phyloP scores from a whole-genome alignment of 2,888 invertebrate species.

The Odontocerum albicorne region DNA sequence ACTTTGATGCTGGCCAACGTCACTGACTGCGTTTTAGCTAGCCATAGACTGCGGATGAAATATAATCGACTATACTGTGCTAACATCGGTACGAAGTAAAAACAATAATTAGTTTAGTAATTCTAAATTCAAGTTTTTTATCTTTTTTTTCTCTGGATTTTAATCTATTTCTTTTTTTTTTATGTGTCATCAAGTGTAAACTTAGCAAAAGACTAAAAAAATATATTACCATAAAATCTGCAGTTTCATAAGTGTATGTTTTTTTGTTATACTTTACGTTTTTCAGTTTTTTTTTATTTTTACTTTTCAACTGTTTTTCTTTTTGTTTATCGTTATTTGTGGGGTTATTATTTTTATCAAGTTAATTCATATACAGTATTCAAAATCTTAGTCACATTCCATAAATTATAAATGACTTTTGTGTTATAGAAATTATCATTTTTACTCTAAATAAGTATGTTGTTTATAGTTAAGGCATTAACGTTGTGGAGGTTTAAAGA shows the following conservation, averaged over 20 bases:
- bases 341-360: not conserved
- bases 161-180: not conserved
- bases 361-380: too few species aligned
- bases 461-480: too few species aligned
- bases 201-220: too few species aligned
- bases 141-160: not conserved
- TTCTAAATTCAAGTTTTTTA: not conserved
- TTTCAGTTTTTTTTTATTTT: not conserved
- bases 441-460: too few species aligned
- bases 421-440: too few species aligned
- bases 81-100: constrained; percentile 28
- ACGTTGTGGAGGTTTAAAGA: too few species aligned
- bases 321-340: not conserved
- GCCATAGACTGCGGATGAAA: constrained; percentile 34
- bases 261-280: not conserved
- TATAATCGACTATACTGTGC: constrained; percentile 33
- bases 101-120: too few species aligned
- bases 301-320: too few species aligned
- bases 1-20: constrained; percentile 18
- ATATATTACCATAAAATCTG: too few species aligned
- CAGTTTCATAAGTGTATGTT: not conserved
- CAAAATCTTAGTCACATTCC: too few species aligned
- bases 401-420: too few species aligned
- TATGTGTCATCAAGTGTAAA: too few species aligned
- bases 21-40: not conserved